phyloP scores from a whole-genome alignment of 2,797 vertebrate genomes.

The Chaetophractus vellerosus region DNA sequence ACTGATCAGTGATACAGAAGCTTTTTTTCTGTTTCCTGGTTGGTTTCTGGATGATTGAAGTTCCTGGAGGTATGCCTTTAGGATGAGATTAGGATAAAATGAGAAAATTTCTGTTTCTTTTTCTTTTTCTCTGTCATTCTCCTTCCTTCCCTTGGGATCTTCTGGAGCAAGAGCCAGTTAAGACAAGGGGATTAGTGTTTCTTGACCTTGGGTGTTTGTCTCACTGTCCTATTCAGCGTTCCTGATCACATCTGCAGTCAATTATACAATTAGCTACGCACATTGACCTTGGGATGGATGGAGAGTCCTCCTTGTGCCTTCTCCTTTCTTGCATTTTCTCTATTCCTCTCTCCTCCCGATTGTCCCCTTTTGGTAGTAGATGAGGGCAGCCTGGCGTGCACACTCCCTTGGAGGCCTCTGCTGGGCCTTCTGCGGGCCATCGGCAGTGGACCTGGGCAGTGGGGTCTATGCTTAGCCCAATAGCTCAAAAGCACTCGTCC shows the following conservation, averaged over 20 bases:
- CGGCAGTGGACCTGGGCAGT: background rate
- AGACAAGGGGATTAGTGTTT: slow-evolving; percentile 9
- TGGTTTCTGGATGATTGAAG: slow-evolving; percentile 23
- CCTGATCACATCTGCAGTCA: slow-evolving; percentile 72
- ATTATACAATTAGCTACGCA: slow-evolving; percentile 68
- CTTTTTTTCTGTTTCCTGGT: slow-evolving; percentile 7
- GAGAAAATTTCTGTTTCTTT: background rate
- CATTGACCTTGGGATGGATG: background rate
- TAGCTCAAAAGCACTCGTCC: background rate
- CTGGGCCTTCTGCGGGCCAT: background rate
- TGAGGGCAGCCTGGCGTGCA: background rate
- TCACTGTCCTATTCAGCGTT: slow-evolving; percentile 41
- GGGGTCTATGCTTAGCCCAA: background rate
- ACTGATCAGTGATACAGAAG: background rate
- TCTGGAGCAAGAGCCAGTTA: background rate
- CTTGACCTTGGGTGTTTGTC: slow-evolving; percentile 71
- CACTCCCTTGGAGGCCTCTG: background rate
- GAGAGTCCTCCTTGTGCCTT: background rate
- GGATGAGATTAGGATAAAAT: background rate
- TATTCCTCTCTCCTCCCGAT: background rate
- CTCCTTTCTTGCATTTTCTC: background rate
- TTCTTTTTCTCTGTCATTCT: background rate
- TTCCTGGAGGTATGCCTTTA: slow-evolving; percentile 8
- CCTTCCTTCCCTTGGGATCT: slow-evolving; percentile 11
- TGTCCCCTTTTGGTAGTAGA: background rate